phyloP scores from a whole-genome alignment of 2,888 invertebrate genomes.

The Hirtodrosophila histrioides region DNA sequence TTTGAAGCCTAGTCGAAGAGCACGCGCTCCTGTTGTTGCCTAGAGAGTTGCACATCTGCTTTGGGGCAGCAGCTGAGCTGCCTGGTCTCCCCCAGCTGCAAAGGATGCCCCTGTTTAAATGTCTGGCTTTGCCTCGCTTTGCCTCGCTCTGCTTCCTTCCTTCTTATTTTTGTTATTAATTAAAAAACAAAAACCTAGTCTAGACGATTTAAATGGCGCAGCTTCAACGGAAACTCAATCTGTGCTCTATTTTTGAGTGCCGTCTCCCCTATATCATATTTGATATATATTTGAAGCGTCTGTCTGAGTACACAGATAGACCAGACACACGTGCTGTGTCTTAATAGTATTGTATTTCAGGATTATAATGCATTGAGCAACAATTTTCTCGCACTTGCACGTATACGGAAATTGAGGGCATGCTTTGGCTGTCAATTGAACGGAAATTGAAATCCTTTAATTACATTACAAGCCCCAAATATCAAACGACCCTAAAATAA shows the following conservation, averaged over 20 bases:
- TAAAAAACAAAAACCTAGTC: slow-evolving; percentile 64
- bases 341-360: slow-evolving; percentile 42
- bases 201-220: slow-evolving; percentile 70
- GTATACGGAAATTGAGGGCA: slow-evolving; percentile 59
- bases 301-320: slow-evolving; percentile 20
- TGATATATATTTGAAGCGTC: slow-evolving; percentile 15
- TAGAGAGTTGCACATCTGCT: slow-evolving; percentile 57
- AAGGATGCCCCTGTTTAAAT: slow-evolving; percentile 52
- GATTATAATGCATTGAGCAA: slow-evolving; percentile 39
- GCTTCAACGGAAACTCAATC: slow-evolving; percentile 75
- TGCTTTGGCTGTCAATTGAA: slow-evolving; percentile 42
- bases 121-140: slow-evolving; percentile 48
- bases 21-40: slow-evolving; percentile 60
- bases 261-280: slow-evolving; percentile 27
- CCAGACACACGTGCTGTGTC: slow-evolving; percentile 38
- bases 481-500: neutral
- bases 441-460: slow-evolving; percentile 69
- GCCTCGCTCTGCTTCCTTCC: slow-evolving; percentile 19
- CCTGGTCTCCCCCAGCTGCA: slow-evolving; percentile 29
- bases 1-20: slow-evolving; percentile 66
- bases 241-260: slow-evolving; percentile 70
- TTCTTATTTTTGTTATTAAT: slow-evolving; percentile 61
- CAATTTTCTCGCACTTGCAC: slow-evolving; percentile 37
- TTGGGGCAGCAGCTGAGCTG: slow-evolving; percentile 48
- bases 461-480: slow-evolving; percentile 23